Percentiles rank a stretch among this genome's conserved stretches.
These are phyloP conservation scores for Herminia tarsipennalis DNA, from an alignment of 2,888 invertebrate species.

Conservation along the genomic window DNA sequence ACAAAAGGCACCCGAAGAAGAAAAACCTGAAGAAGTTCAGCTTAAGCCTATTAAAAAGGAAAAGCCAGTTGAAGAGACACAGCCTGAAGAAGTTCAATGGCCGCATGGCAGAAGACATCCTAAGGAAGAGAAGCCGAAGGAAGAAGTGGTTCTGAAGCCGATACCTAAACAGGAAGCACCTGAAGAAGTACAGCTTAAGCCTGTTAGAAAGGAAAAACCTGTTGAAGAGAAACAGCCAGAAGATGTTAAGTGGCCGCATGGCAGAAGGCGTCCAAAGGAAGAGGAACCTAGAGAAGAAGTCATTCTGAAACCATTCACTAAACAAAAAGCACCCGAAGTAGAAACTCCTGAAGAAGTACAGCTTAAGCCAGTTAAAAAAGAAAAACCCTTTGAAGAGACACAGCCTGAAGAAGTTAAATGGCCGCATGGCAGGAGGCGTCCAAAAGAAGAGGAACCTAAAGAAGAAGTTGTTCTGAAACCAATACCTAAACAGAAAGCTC, in stretches of 20 bases:
- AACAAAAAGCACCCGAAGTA: conserved; percentile 79
- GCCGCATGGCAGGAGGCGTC: conserved; percentile 33
- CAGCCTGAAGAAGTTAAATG: conserved; percentile 62
- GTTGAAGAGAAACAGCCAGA: conserved; percentile 47
- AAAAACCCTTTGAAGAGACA: conserved; percentile 44
- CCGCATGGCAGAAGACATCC: conserved; percentile 41
- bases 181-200: conserved; percentile 31
- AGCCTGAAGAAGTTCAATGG: conserved; percentile 63
- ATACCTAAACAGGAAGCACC: conserved; percentile 63
- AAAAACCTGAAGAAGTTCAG: conserved; percentile 48
- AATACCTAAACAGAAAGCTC: conserved; percentile 55
- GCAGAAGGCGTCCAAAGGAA: conserved; percentile 54
- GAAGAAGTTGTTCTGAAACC: conserved; percentile 63
- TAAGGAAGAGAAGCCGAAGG: conserved; percentile 58
- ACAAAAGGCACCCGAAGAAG: conserved; percentile 24
- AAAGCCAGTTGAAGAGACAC: conserved; percentile 48
- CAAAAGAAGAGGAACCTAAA: conserved; percentile 47
- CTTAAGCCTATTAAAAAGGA: conserved; percentile 50
- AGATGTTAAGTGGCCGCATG: conserved; percentile 48
- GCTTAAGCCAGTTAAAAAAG: conserved; percentile 66
- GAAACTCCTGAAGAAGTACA: conserved; percentile 72
- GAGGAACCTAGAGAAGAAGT: conserved; percentile 51
- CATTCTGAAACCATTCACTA: conserved; percentile 39
- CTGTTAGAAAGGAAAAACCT: conserved; percentile 15
- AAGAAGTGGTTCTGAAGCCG: conserved; percentile 65